Conservation (phyloP, 2,113 vertebrate genomes). For the Heterotis niloticus region DNA sequence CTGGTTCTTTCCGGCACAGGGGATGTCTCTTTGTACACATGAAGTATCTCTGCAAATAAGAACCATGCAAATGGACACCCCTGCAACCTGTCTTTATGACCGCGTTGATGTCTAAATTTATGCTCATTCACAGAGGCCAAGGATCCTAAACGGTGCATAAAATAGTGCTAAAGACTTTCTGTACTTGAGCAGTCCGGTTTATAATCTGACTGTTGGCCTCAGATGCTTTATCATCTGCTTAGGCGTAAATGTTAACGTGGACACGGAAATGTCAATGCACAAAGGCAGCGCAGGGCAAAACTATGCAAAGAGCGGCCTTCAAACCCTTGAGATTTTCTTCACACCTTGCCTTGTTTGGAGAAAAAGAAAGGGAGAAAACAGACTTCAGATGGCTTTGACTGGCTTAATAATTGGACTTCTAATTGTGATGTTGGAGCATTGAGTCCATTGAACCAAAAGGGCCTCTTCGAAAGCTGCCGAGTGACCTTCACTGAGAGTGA, state of each 20-base stretch:
- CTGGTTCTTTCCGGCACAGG: not conserved
- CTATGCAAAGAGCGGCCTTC: not conserved
- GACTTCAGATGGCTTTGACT: conserved; percentile 11
- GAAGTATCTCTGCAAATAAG: not conserved
- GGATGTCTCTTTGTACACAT: not conserved
- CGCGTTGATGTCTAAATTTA: not conserved
- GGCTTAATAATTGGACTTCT: conserved; percentile 12
- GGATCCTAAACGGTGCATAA: too few relatives aligned
- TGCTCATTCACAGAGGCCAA: not conserved
- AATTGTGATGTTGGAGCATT: not conserved
- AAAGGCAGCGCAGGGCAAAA: not conserved
- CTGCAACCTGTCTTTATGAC: not conserved
- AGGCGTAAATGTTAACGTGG: too few relatives aligned
- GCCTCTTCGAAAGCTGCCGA: not conserved
- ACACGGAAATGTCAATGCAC: not conserved
- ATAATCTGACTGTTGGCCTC: too few relatives aligned
- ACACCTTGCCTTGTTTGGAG: too few relatives aligned
- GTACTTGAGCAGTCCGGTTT: too few relatives aligned
- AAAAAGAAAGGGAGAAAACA: too few relatives aligned
- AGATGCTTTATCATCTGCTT: too few relatives aligned
- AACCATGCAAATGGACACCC: not conserved
- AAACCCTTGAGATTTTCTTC: conserved; percentile 2
- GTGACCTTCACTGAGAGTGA: conserved; percentile 14
- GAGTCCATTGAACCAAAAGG: conserved; percentile 6
- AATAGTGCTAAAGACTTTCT: too few relatives aligned